Percentiles rank a stretch among this genome's conserved stretches.
These are phyloP conservation scores for Eupeodes latifasciatus DNA, from an alignment of 2,888 invertebrate genomes.

Conservation along the genomic window DNA sequence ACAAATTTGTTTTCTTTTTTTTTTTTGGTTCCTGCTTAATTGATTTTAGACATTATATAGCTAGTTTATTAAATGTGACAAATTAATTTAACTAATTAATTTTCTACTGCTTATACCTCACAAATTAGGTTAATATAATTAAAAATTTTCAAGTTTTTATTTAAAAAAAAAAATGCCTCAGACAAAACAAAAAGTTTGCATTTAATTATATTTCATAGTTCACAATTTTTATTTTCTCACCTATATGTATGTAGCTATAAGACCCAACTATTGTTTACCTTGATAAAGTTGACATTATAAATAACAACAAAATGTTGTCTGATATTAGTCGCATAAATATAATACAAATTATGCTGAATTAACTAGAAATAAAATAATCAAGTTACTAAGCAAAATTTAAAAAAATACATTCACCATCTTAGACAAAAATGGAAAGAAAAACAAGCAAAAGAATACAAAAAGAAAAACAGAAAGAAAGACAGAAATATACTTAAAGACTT, in stretches of 20 bases:
- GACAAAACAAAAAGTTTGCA: background rate
- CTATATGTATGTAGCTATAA: too few species aligned
- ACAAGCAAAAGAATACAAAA: background rate
- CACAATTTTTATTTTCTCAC: background rate
- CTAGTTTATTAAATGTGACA: too few species aligned
- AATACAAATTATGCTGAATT: constrained; percentile 7
- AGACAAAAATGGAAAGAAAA: background rate
- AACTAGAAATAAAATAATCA: background rate
- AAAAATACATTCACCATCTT: too few species aligned
- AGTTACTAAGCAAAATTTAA: background rate
- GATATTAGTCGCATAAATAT: constrained; percentile 1
- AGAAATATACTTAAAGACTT: constrained; percentile 5
- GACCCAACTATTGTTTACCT: background rate
- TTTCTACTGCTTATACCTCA: too few species aligned
- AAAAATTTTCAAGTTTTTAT: too few species aligned
- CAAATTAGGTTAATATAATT: too few species aligned
- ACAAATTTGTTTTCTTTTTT: too few species aligned
- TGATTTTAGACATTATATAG: background rate
- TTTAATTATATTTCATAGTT: background rate
- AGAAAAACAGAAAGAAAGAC: background rate
- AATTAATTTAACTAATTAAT: too few species aligned
- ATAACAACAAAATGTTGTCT: background rate
- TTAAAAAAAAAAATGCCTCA: too few species aligned
- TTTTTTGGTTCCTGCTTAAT: background rate
- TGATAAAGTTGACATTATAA: constrained; percentile 6